Evolutionary conservation across 2,113 vertebrate species (phyloP), one percentile per base, ranked within the genome.

Genomic region (Australoheros scitulus): DNA sequence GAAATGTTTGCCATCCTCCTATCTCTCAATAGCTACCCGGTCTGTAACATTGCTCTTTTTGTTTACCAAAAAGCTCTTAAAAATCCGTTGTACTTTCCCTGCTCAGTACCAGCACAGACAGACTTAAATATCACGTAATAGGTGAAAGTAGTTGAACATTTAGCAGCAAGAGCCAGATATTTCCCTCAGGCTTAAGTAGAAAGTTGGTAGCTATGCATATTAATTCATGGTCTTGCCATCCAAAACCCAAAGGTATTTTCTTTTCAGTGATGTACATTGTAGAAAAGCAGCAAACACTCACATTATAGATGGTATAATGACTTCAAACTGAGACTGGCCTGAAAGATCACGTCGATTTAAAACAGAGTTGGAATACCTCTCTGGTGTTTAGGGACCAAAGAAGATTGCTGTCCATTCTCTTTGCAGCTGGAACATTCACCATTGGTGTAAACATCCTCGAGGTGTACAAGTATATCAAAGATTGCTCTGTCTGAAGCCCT

Each of bases 361-460:
- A 65, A 68, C 34, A 20, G 3, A 72, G 24, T 8, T 32, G 24
- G 65, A 18, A 17, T 15, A 15, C 41, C n/a, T 77, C 36, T 83
- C 6, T 58, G 61, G 74, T 72, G 75, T 43, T 26, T 38, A 58
- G 77, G 70, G 61, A 88, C 63, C 47, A 70, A 76, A 58, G 57
- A 38, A 29, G 52, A 76, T 58, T 82, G 52, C 76, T 52, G 61
- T 70, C 76, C 75, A 56, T 65, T 60, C 68, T 38, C 24, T 68
- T 63, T 43, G 15, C 17, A 72, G 43, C 13, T 15, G 47, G 43
- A 72, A 52, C 68, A n/a, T 55, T 72, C 47, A 32, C 17, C 32
- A 29, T 32, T 72, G 68, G 43, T 61, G 36, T 61, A 85, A 88
- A 82, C 57, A 77, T 80, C 83, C 47, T 81, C 22, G 77, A 89